Evolutionary conservation across 2,888 invertebrate species (phyloP), one percentile per base, ranked within the genome.

Genomic region (Labia minor): DNA sequence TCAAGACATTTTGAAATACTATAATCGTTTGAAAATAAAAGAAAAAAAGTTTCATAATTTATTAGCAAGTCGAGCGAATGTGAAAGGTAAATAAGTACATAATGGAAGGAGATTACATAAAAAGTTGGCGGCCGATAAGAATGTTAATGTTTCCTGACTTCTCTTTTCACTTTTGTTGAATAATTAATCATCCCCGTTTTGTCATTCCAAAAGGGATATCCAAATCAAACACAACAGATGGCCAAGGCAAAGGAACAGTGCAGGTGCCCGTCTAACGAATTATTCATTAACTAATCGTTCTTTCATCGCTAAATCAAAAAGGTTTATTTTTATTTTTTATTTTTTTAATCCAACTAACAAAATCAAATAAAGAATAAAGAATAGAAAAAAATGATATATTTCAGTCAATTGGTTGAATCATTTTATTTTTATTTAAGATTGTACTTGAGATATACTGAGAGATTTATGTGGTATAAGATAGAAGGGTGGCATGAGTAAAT

Each of bases 91-190:
- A 49, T 49, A 49, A 49, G 49, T 16, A 14, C 49, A 14, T 49
- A 49, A 49, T 49, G 49, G 49, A 49, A 49, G 49, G 49, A 49
- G 49, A 49, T 49, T 49, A 49, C 49, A 49, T 49, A 49, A 49
- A 49, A 49, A 49, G 49, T 49, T 49, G 49, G 8, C 49, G 16
- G 49, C 49, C 49, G 49, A 49, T 49, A 49, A 49, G 49, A 49
- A 49, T 49, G 49, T 49, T 49, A 49, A 49, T 49, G 49, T 49
- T 49, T 49, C 49, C 49, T 49, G 49, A 49, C 49, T 49, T 49
- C 49, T 49, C 49, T 49, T 26, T 49, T 49, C 49, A 49, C 49
- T 49, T 49, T 49, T 49, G 26, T 16, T 49, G 49, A 49, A 49
- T 49, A n/a, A 49, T 49, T 49, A 49, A 49, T 49, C 49, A 49